Base-by-base conservation (phyloP, 2,888 invertebrate genomes). In the Orchesella flavescens region DNA sequence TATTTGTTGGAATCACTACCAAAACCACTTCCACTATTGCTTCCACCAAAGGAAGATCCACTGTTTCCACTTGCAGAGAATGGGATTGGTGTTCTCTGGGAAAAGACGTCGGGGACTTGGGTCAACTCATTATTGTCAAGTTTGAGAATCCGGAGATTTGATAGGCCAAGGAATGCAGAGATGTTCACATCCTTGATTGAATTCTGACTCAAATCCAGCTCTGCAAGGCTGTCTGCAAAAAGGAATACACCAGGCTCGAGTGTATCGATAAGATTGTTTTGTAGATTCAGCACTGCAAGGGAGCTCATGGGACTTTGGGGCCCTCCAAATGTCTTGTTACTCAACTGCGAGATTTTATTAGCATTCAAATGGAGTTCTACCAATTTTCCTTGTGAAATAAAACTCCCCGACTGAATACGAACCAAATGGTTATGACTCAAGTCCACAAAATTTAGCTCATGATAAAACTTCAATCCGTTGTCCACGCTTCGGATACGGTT, bases 401-500 rank as follows among this genome's bases (percentile, higher is more conserved):
- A 96, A 89, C 95, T 95, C 85, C 93, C 93, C 63, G 93, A 92
- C 1, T 95, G 95, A 89, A 96, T 94, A 89, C 93, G 95, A 83
- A 96, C 93, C 89, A 96, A 92, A 89, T 95, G 95, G 90, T 96
- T 96, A 90, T 93, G 94, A 59, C 95, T 95, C 61, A 96, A 92
- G 90, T 96, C 96, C 61, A 96, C 93, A 90, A 94, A 95, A 87
- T 94, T 94, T n/a, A 96, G 92, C 88, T 95, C 95, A 0, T 94
- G 93, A 90, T 96, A 96, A 91, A 96, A 96, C 90, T 95, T 95
- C 91, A 96, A 95, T 24, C 95, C 95, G 0, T 90, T 91, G 90
- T 96, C 96, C 87, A 96, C 95, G 17, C 95, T 95, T 90, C 95
- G 95, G 89, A 96, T 96, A 89, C 94, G 94, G 90, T 96, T 96